phyloP scores from a whole-genome alignment of 2,113 vertebrate genomes.

The Rhea pennata region DNA sequence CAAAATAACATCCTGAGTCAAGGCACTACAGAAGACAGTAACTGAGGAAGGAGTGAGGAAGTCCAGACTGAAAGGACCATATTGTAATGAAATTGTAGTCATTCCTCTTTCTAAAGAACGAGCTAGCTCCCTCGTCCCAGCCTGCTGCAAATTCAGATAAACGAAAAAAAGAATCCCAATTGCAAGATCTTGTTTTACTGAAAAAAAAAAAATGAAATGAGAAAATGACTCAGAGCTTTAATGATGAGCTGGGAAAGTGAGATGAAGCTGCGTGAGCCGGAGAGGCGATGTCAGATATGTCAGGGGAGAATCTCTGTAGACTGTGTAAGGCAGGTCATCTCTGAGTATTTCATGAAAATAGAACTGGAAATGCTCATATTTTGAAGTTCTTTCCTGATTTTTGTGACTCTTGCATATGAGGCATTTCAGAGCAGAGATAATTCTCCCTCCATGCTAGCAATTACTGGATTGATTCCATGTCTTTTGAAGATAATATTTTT shows the following conservation, averaged over 20 bases:
- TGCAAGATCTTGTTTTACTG: neutral
- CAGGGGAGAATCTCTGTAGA: neutral
- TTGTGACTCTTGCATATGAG: neutral
- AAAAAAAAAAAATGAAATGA: constrained; percentile 1
- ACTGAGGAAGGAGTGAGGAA: neutral
- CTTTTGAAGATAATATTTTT: constrained; percentile 35
- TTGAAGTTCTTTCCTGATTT: neutral
- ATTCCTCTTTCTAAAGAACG: neutral
- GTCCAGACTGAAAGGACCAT: neutral
- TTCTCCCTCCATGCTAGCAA: neutral
- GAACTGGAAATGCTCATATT: neutral
- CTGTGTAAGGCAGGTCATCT: neutral
- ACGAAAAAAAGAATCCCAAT: neutral
- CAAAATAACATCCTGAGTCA: neutral
- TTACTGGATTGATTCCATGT: constrained; percentile 10
- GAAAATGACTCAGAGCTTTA: constrained; percentile 5
- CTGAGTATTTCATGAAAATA: neutral
- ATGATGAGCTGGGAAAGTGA: neutral
- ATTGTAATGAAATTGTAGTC: neutral
- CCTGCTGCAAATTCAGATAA: constrained; percentile 41
- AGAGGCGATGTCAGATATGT: neutral
- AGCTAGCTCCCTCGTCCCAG: neutral
- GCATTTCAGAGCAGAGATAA: neutral
- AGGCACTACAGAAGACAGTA: neutral
- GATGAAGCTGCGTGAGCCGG: neutral